Conservation (phyloP, 2,113 vertebrate species). For the Saimiri boliviensis region DNA sequence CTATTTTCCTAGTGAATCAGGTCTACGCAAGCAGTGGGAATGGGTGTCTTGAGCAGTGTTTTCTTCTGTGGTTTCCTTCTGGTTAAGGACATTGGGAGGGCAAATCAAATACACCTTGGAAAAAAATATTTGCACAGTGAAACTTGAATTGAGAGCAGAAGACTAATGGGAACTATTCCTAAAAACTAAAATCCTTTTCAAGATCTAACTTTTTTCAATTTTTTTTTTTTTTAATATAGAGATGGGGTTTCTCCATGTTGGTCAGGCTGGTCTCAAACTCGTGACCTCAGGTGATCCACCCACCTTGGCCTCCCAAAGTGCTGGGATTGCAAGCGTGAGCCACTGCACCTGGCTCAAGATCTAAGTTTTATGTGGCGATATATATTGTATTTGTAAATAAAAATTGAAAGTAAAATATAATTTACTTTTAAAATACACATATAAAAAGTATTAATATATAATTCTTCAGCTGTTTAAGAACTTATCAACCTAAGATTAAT, state of each 20-base stretch:
- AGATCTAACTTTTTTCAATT: neutral
- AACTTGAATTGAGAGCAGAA: neutral
- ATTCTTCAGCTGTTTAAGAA: neutral
- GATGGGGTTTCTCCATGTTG: no score
- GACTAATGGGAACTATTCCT: neutral
- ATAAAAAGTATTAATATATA: neutral
- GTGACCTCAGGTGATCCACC: no score
- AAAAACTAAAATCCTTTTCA: neutral
- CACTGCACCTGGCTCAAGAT: neutral
- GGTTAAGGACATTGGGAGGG: conserved; percentile 56
- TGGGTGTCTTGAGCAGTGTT: conserved; percentile 64
- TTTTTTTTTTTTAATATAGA: no score
- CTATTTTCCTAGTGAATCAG: conserved; percentile 85
- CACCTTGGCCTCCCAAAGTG: no score
- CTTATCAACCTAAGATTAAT: neutral
- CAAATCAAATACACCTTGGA: conserved; percentile 65
- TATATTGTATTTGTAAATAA: neutral
- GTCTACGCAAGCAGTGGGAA: conserved; percentile 70
- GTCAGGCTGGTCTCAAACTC: no score
- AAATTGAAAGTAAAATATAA: neutral
- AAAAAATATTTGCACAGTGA: conserved; percentile 53
- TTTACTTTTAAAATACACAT: neutral
- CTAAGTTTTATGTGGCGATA: neutral
- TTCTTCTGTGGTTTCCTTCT: conserved; percentile 72
- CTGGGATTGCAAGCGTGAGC: no score